Conservation (phyloP, 1,140 invertebrate species). For the Phenacoccus solenopsis region DNA sequence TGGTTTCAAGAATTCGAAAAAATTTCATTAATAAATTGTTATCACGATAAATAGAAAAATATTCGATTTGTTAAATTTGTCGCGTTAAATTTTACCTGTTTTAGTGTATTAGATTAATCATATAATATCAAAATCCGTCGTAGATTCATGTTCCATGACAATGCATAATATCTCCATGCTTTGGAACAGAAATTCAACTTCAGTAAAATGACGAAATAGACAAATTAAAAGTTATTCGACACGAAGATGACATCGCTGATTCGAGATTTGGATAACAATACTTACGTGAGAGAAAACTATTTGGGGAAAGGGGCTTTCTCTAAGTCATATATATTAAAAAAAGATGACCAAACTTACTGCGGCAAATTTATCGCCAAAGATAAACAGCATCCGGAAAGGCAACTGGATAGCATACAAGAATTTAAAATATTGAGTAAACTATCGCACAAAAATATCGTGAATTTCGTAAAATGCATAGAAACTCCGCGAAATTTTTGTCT, state of each 20-base stretch:
- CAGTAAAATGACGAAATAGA: not conserved
- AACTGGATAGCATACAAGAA: not conserved
- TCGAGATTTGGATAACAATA: not conserved
- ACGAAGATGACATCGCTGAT: conserved; percentile 6
- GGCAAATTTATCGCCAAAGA: not conserved
- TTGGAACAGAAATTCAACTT: not conserved
- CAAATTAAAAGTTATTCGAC: not conserved
- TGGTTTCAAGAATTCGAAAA: too few species aligned
- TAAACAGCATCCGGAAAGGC: not conserved
- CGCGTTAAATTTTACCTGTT: not conserved
- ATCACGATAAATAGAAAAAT: not conserved
- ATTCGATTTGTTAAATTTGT: not conserved
- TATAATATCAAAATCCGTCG: not conserved
- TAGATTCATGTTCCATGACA: not conserved
- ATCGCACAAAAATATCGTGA: not conserved
- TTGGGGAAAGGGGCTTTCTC: not conserved
- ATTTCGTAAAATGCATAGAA: not conserved
- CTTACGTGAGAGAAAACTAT: not conserved
- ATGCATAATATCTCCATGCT: not conserved
- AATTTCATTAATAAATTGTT: too few species aligned
- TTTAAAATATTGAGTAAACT: not conserved
- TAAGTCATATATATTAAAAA: not conserved
- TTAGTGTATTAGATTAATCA: not conserved
- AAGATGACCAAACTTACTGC: conserved; percentile 4
- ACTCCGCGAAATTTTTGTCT: not conserved